Evolutionary conservation across 2,113 vertebrate genomes (phyloP), one percentile per base, ranked within the genome.

Genomic region (Malurus cyaneus): DNA sequence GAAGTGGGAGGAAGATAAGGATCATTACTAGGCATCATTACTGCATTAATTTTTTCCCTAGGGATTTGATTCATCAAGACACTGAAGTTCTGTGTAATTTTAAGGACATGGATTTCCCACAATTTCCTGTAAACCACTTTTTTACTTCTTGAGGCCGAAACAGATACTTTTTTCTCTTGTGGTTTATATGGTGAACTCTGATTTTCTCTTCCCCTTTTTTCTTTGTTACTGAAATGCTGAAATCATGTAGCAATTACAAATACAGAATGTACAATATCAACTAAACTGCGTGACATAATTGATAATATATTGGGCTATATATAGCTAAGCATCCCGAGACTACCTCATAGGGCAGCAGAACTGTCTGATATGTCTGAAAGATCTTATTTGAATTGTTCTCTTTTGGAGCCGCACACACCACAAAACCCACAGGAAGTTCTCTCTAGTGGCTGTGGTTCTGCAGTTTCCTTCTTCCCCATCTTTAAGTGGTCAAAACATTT

Each of bases 361-460:
- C 21, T 59, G 52, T 64, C 44, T 57, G 67, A 72, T 79, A 64
- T 49, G 88, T 60, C 89, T 60, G 50, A 73, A 52, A 79, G 34
- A 74, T 90, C 91, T 83, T 24, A 7, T 0, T 11, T 32, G 21
- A 86, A 49, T 78, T 93, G 69, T 93, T 94, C 84, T 50, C 36
- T 77, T 95, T 78, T 86, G 41, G 62, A 93, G 88, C 97, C 88
- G 20, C 97, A 96, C 72, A 89, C 92, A 92, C 96, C 97, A 96
- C 85, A 96, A 94, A 97, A 96, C 81, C 97, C 98, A 98, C 97
- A 97, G 98, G 97, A 98, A 98, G 97, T 96, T 95, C 89, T 97
- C 79, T 97, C 79, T 92, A 93, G 96, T 86, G 76, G 76, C 88
- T 98, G 97, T 4, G 97, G 98, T 97, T 97, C 86, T 89, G 84